Conservation (phyloP, 2,797 vertebrate genomes). For the Pagetopsis macropterus region DNA sequence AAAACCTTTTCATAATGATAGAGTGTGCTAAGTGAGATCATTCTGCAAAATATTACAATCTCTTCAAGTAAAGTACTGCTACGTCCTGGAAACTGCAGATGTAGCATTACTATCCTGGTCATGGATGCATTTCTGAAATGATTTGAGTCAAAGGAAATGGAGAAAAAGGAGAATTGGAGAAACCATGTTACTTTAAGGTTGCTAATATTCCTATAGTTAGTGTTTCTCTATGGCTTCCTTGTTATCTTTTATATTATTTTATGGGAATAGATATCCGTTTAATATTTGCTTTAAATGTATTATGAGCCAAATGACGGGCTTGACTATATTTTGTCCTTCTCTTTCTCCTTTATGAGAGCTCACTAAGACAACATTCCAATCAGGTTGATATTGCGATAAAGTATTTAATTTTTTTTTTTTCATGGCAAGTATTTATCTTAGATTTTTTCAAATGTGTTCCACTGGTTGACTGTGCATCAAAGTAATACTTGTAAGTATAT, state of each 20-base stretch:
- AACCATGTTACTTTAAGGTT: not conserved
- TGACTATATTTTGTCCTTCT: no score
- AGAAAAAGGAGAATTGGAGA: not conserved
- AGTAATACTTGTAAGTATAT: constrained; percentile 38
- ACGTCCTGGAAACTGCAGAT: not conserved
- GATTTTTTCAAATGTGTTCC: not conserved
- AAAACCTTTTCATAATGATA: constrained; percentile 36
- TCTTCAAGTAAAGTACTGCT: constrained; percentile 19
- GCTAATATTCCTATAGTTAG: no score
- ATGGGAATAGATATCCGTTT: no score
- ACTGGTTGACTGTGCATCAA: constrained; percentile 20
- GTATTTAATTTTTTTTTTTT: not conserved
- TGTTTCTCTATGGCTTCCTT: no score
- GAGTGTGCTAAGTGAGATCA: constrained; percentile 14
- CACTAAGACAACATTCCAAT: no score
- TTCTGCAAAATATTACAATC: constrained; percentile 23
- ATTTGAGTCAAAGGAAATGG: not conserved
- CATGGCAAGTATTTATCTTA: not conserved
- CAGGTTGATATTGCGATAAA: no score
- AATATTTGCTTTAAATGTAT: no score
- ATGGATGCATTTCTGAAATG: not conserved
- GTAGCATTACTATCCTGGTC: not conserved
- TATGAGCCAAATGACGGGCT: no score
- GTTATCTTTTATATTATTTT: no score
- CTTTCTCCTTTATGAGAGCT: no score